Evolutionary conservation across 2,797 vertebrate species (phyloP), one percentile per base, ranked within the genome.

Genomic region (Cirrhinus molitorella): DNA sequence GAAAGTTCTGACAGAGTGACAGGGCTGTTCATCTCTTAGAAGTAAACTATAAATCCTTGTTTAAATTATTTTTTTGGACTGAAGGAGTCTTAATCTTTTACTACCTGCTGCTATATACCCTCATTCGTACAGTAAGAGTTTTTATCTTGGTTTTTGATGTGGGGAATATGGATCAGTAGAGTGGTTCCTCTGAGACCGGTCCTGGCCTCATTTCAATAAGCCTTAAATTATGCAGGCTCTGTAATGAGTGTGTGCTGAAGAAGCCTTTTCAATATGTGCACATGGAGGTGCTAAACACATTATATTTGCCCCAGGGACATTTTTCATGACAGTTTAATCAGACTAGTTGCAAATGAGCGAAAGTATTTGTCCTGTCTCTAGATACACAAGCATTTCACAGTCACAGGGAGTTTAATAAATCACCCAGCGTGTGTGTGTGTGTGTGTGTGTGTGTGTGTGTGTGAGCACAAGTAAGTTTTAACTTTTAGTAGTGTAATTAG

Each of bases 251-350:
- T 89, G 85, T 89, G 87, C 85, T 84, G 49, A 83, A 80, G 85
- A 90, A 87, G 87, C 79, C 51, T 77, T 84, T 89, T 91, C 86
- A 89, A 88, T 91, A 83, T 79, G 87, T 85, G 87, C 76, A 90
- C 88, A 67, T 81, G 59, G 57, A 75, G 88, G 74, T 87, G 85
- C 88, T 92, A 81, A 91, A 93, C 92, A 89, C 91, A 92, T 94
- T 90, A 93, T 90, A 93, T 91, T 87, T 89, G 85, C 87, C 81
- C 79, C 40, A 25, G 80, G 79, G 87, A 85, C 83, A 74, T 74
- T 75, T 82, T 74, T 87, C 85, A 86, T 92, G 92, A 93, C 92
- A 93, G 91, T 92, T 93, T 93, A 93, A 93, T 95, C 91, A 93
- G 90, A 87, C 87, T 71, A 19, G 71, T 89, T 87, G 91, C 85